Percentiles rank a stretch among this genome's conserved stretches.
Evolutionary conservation across 2,888 invertebrate species (phyloP).

Genomic region (Eupeodes luniger): DNA sequence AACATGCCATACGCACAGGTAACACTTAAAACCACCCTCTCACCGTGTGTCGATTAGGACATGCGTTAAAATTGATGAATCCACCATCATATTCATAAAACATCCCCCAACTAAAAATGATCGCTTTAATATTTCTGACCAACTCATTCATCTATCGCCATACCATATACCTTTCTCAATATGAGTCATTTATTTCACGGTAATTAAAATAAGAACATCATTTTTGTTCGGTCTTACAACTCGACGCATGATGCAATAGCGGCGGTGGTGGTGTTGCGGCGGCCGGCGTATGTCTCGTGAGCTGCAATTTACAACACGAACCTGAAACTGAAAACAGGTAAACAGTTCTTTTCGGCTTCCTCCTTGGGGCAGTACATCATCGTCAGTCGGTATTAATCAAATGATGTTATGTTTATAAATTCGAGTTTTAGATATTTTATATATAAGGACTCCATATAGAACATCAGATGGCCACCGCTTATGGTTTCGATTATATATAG

Average conservation of each 20-base stretch:
- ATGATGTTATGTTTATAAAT: slow-evolving; percentile 47
- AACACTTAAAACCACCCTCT: slow-evolving; percentile 67
- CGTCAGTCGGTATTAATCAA: slow-evolving; percentile 67
- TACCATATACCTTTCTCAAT: neutral
- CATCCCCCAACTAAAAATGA: neutral
- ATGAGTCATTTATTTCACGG: slow-evolving; percentile 74
- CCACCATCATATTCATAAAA: neutral
- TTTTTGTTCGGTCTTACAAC: neutral
- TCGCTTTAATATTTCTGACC: slow-evolving; percentile 21
- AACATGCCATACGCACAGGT: slow-evolving; percentile 65
- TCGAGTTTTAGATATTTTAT: slow-evolving; percentile 30
- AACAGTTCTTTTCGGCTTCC: slow-evolving; percentile 31
- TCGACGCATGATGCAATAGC: too few relatives aligned
- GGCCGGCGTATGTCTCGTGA: slow-evolving; percentile 15
- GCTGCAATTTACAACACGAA: slow-evolving; percentile 37
- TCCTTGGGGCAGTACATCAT: slow-evolving; percentile 66
- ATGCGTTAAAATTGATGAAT: slow-evolving; percentile 24
- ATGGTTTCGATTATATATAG: too few relatives aligned
- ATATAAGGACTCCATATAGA: slow-evolving; percentile 17
- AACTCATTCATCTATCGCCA: slow-evolving; percentile 25
- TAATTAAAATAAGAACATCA: slow-evolving; percentile 64
- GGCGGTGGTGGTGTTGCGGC: too few relatives aligned
- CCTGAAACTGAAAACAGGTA: slow-evolving; percentile 54
- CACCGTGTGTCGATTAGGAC: slow-evolving; percentile 19
- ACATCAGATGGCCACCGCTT: slow-evolving; percentile 67